phyloP scores from a whole-genome alignment of 1,140 invertebrate genomes.

The Carcinoscorpius rotundicauda region DNA sequence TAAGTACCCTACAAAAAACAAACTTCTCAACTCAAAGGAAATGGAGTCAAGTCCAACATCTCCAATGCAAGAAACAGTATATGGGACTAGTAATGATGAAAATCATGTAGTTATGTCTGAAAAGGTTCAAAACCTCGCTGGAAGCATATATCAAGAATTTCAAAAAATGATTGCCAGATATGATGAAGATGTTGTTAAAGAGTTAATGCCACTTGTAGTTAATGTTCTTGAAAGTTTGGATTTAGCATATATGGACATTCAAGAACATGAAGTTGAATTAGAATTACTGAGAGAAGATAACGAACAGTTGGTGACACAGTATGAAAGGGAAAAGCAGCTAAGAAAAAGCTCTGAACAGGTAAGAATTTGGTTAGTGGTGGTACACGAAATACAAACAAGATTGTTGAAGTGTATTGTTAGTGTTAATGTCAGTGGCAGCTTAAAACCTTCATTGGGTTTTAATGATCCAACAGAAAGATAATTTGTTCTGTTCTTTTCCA shows the following conservation, averaged over 20 bases:
- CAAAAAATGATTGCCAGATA: slow-evolving; percentile 92
- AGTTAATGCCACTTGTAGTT: slow-evolving; percentile 93
- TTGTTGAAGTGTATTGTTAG: too few relatives aligned
- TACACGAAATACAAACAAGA: too few relatives aligned
- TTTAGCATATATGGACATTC: slow-evolving; percentile 89
- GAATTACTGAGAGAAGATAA: slow-evolving; percentile 96
- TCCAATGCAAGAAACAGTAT: slow-evolving; percentile 20
- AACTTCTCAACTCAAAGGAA: too few relatives aligned
- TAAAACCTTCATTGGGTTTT: too few relatives aligned
- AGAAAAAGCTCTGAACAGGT: slow-evolving; percentile 92
- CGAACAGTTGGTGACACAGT: slow-evolving; percentile 96
- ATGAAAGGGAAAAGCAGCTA: slow-evolving; percentile 94
- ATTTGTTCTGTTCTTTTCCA: too few relatives aligned
- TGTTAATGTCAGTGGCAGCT: too few relatives aligned
- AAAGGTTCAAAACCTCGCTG: slow-evolving; percentile 86
- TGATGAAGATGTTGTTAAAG: slow-evolving; percentile 97
- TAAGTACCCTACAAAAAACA: too few relatives aligned
- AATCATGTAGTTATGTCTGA: slow-evolving; percentile 71
- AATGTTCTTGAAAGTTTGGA: slow-evolving; percentile 96
- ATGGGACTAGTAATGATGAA: slow-evolving; percentile 17
- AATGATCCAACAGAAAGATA: too few relatives aligned
- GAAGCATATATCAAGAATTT: slow-evolving; percentile 97
- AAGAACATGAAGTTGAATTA: slow-evolving; percentile 93
- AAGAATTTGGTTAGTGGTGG: slow-evolving; percentile 6
- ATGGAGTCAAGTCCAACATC: too few relatives aligned